Percentiles rank a stretch among this genome's conserved stretches.
These are phyloP conservation scores for Ibidorhyncha struthersii DNA, from an alignment of 2,113 vertebrate species.

Conservation along the genomic window DNA sequence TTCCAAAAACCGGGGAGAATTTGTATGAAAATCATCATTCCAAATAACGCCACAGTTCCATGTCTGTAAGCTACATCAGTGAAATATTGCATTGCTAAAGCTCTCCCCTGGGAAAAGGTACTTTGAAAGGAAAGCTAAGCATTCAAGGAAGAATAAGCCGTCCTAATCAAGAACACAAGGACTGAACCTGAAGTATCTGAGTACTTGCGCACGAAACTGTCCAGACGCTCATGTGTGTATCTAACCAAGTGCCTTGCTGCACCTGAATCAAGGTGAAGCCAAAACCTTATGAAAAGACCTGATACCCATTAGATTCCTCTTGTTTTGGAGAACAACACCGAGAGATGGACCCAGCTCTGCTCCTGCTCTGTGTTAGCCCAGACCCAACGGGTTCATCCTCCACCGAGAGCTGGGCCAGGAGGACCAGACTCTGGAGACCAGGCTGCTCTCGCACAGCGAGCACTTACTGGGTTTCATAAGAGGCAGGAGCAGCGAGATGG, in stretches of 20 bases:
- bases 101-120: neutral
- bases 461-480: neutral
- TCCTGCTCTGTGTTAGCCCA: neutral
- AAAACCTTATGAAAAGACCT: neutral
- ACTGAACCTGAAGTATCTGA: neutral
- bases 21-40: fast-evolving
- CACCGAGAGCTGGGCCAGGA: neutral
- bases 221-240: fast-evolving
- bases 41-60: neutral
- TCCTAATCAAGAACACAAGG: neutral
- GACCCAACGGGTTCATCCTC: fast-evolving
- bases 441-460: neutral
- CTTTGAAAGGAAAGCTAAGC: neutral
- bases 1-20: neutral
- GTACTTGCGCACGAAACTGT: fast-evolving
- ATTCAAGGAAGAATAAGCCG: neutral
- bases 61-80: fast-evolving
- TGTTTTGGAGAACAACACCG: neutral
- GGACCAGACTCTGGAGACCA: neutral
- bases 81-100: neutral
- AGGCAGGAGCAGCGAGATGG: neutral
- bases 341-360: neutral
- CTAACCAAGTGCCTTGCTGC: neutral
- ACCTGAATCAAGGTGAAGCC: neutral
- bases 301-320: neutral